Conservation (phyloP, 2,888 invertebrate species). For the Drosophila testacea region DNA sequence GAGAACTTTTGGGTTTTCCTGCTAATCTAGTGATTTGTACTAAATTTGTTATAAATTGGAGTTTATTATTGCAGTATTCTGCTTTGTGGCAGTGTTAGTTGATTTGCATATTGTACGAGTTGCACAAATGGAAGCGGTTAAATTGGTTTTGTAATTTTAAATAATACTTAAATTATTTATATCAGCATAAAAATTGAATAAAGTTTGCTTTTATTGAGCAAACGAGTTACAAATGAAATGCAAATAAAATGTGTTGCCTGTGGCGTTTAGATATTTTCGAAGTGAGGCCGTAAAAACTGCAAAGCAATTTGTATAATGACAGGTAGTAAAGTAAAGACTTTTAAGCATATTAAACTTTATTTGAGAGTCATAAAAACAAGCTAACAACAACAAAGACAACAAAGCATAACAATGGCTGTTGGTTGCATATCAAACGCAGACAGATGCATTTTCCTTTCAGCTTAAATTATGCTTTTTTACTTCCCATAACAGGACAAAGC, state of each 20-base stretch:
- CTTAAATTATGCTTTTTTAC: constrained; percentile 7
- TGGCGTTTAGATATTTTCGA: constrained; percentile 15
- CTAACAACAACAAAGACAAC: constrained; percentile 8
- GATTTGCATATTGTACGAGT: constrained; percentile 39
- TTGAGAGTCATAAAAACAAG: constrained; percentile 35
- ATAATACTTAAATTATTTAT: constrained; percentile 12
- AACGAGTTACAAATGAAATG: constrained; percentile 35
- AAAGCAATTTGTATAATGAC: constrained; percentile 37
- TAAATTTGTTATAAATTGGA: constrained; percentile 10
- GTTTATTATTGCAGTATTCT: background rate
- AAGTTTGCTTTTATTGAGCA: constrained; percentile 23
- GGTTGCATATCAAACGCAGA: constrained; percentile 16
- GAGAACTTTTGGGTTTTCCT: constrained; percentile 4
- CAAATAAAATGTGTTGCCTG: constrained; percentile 39
- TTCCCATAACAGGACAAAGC: constrained; percentile 8
- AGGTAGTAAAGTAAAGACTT: constrained; percentile 35
- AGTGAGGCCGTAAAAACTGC: constrained; percentile 9
- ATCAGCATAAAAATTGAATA: constrained; percentile 36
- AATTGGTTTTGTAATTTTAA: constrained; percentile 22
- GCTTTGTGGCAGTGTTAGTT: constrained; percentile 25
- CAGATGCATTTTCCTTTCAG: constrained; percentile 20
- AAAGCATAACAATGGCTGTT: constrained; percentile 25
- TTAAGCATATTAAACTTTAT: constrained; percentile 44
- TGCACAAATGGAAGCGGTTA: constrained; percentile 27
- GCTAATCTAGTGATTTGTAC: constrained; percentile 58